These are phyloP conservation scores for Knipowitschia caucasica DNA, from an alignment of 2,797 vertebrate genomes.

Conservation along the genomic window DNA sequence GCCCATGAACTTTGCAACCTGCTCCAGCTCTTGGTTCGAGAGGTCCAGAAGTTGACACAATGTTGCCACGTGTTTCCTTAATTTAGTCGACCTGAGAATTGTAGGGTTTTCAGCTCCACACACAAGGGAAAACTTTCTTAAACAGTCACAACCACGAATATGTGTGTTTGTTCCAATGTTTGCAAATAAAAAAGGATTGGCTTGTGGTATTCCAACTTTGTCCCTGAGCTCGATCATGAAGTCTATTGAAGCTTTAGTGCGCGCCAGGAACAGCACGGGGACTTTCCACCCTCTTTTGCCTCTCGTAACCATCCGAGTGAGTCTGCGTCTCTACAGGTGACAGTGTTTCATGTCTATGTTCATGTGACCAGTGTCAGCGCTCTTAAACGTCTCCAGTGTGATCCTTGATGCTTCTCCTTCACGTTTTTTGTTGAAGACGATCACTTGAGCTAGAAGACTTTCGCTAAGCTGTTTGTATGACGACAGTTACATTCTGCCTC, in stretches of 20 bases:
- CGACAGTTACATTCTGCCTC: too few relatives aligned
- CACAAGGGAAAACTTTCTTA: slow-evolving; percentile 16
- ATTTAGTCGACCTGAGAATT: neutral
- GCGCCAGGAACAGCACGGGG: neutral
- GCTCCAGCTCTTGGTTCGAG: slow-evolving; percentile 22
- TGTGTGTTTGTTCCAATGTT: neutral
- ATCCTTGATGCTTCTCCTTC: slow-evolving; percentile 22
- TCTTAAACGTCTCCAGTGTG: slow-evolving; percentile 3
- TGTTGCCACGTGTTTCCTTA: slow-evolving; percentile 22
- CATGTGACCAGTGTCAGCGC: too few relatives aligned
- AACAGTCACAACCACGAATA: slow-evolving; percentile 23
- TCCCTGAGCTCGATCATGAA: slow-evolving; percentile 10
- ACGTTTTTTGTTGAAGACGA: slow-evolving; percentile 4
- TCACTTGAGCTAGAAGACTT: slow-evolving; percentile 11
- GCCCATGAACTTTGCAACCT: slow-evolving; percentile 35
- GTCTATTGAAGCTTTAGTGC: neutral
- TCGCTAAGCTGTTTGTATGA: slow-evolving; percentile 5
- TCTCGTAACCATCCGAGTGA: slow-evolving; percentile 10
- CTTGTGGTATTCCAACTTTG: slow-evolving; percentile 4
- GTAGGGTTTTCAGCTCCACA: neutral
- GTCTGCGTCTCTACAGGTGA: neutral
- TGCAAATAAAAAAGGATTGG: slow-evolving; percentile 18
- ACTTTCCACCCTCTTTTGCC: slow-evolving; percentile 25
- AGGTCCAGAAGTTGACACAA: slow-evolving; percentile 29
- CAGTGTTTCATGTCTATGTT: too few relatives aligned